Evolutionary conservation across 1,140 invertebrate species (phyloP), one percentile per base, ranked within the genome.

Genomic region (Trachymyrmex cornetzi): DNA sequence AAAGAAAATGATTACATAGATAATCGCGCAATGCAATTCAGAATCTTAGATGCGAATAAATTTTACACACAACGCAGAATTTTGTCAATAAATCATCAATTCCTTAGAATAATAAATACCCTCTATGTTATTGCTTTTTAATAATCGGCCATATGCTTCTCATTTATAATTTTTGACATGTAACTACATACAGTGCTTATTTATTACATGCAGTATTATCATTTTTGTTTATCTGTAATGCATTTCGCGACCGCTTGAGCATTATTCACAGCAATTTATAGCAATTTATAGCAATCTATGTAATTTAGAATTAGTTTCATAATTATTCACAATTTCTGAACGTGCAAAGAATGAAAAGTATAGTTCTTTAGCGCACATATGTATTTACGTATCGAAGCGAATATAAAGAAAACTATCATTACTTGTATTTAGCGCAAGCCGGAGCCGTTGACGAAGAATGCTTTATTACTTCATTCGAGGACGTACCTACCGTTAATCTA

Each of bases 391-490:
- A 69, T 30, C 0, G 7, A 24, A 34, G 12, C 24, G 12, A 38
- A 38, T 12, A 38, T 24, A 55, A 50, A 34, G 38, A 74, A 77
- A 74, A 5, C 61, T 69, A 61, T 77, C 53, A 19, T 34, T 59
- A 1, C 19, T 16, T 87, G 14, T 63, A 2, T 44, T 44, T 63
- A 95, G 95, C 94, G 90, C 96, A 97, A 95, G 98, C 98, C 53
- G 98, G 98, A 55, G 98, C 97, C 24, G 97, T 99, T 14, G 98
- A 99, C 87, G 97, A 98, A 95, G 98, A 99, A 81, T 96, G 97
- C 12, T 99, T 99, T 94, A 96, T 98, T 57, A 97, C 97, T 66
- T 97, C 97, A 5, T 99, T 99, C 95, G 98, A 98, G 92, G 97
- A 97, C 93, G 97, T 98, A 4, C 97, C 98, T 38, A 96, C 97